Percentiles rank a stretch among this genome's conserved stretches.
Conservation (phyloP, 2,888 invertebrate species). For the Ceramica pisi region DNA sequence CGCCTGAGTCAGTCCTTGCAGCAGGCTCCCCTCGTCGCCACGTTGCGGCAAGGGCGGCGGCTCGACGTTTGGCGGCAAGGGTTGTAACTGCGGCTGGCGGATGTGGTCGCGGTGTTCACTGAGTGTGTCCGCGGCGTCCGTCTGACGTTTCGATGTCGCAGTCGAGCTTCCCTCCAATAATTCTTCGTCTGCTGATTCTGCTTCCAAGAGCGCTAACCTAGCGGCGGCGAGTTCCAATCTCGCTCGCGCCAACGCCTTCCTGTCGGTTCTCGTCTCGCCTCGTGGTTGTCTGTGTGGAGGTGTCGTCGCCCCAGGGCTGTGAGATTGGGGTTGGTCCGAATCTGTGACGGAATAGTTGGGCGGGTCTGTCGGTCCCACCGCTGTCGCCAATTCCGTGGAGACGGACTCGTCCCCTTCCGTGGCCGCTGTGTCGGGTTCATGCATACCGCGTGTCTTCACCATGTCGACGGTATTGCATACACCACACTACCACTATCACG, state of each 20-base stretch:
- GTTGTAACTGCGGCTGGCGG: too few species aligned
- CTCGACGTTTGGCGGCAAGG: background rate
- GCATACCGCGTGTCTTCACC: too few species aligned
- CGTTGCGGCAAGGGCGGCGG: background rate
- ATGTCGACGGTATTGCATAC: too few species aligned
- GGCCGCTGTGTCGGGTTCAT: too few species aligned
- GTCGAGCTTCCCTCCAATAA: too few species aligned
- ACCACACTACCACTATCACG: too few species aligned
- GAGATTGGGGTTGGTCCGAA: background rate
- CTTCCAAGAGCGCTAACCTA: too few species aligned
- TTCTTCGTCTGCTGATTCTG: too few species aligned
- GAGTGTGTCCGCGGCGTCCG: too few species aligned
- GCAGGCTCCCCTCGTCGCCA: background rate
- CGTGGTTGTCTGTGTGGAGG: background rate
- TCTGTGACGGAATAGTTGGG: background rate
- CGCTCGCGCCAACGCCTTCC: background rate
- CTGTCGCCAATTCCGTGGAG: background rate
- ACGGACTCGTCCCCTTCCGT: background rate
- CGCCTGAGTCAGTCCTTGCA: background rate
- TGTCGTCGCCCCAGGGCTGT: constrained; percentile 1
- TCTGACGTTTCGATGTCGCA: too few species aligned
- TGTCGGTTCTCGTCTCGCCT: background rate
- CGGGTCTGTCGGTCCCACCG: background rate
- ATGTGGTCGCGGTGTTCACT: too few species aligned
- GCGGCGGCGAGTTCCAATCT: background rate